Conservation (phyloP, 1,140 invertebrate species). For the Parapsyche elsis region DNA sequence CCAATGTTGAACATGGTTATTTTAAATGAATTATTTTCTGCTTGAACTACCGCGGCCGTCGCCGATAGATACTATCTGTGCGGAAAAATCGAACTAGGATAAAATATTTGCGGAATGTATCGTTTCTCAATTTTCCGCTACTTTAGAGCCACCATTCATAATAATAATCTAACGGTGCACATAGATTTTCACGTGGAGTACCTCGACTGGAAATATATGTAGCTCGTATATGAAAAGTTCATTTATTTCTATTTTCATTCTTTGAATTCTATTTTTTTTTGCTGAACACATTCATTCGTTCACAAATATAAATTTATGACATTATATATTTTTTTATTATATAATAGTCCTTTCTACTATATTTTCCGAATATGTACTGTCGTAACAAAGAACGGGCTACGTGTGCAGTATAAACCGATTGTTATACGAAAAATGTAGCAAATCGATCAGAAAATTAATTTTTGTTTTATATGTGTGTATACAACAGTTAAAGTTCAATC, state of each 20-base stretch:
- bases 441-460: not conserved
- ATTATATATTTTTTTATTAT: not conserved
- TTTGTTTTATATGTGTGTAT: not conserved
- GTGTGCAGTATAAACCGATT: not conserved
- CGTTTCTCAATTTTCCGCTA: slow-evolving; percentile 44
- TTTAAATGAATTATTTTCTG: too few species aligned
- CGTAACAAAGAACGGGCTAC: not conserved
- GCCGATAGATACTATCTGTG: not conserved
- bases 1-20: too few species aligned
- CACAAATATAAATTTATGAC: not conserved
- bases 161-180: slow-evolving; percentile 37
- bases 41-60: too few species aligned
- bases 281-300: not conserved
- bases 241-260: slow-evolving; percentile 3
- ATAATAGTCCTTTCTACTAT: slow-evolving; percentile 3
- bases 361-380: not conserved
- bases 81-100: not conserved
- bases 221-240: slow-evolving; percentile 6
- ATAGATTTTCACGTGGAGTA: slow-evolving; percentile 36
- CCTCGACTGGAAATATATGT: slow-evolving; percentile 26
- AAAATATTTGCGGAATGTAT: slow-evolving; percentile 37
- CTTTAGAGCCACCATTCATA: slow-evolving; percentile 44
- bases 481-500: not conserved
- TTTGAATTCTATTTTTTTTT: not conserved
- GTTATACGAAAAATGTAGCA: not conserved